Percentiles rank a stretch among this genome's conserved stretches.
These are phyloP conservation scores for Thinocorus orbignyianus DNA, from an alignment of 2,113 vertebrate genomes.

Conservation along the genomic window DNA sequence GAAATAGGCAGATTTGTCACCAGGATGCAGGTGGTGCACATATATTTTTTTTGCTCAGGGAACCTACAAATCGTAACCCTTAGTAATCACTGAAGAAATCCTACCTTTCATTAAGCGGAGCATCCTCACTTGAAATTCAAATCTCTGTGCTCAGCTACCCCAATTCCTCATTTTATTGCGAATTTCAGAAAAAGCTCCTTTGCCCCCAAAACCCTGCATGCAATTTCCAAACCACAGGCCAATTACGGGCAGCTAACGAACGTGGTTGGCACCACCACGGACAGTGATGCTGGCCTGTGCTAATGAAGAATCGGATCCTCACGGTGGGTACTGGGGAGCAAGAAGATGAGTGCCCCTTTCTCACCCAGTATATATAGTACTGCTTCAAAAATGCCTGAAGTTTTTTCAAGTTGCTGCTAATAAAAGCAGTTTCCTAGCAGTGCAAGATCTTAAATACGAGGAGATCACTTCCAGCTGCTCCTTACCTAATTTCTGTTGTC, in stretches of 20 bases:
- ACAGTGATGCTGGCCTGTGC: background rate
- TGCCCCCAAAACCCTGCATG: background rate
- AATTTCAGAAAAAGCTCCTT: background rate
- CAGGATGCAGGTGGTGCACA: background rate
- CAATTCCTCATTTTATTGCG: background rate
- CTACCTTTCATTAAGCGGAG: background rate
- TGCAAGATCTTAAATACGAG: background rate
- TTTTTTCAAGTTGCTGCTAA: background rate
- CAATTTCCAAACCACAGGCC: background rate
- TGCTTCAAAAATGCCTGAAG: background rate
- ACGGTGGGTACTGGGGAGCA: background rate
- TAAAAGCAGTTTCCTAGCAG: background rate
- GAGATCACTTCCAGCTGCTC: conserved; percentile 46
- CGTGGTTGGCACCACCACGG: rapidly evolving
- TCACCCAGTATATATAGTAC: background rate
- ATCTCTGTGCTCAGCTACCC: background rate
- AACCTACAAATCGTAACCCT: background rate
- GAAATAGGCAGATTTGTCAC: background rate
- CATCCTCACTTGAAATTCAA: background rate
- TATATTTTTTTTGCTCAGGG: background rate
- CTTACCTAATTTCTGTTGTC: conserved; percentile 27
- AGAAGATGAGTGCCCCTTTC: background rate
- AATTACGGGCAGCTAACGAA: background rate
- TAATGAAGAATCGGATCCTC: background rate
- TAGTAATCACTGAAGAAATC: background rate